phyloP scores from a whole-genome alignment of 2,888 invertebrate genomes.

The Phortica magna region DNA sequence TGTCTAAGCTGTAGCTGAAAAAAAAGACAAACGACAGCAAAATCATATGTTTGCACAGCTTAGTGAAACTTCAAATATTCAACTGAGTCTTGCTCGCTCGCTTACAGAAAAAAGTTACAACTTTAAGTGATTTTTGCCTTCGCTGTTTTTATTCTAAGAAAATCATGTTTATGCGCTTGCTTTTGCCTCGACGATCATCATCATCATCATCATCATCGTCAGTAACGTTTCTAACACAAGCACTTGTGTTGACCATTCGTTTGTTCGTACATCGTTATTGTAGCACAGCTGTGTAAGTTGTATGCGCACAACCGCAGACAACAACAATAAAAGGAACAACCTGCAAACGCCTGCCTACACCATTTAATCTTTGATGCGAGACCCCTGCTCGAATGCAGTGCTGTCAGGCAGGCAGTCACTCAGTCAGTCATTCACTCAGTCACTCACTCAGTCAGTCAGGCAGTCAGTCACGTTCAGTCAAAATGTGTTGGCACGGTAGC shows the following conservation, averaged over 20 bases:
- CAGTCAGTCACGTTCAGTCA: background rate
- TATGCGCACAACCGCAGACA: constrained; percentile 17
- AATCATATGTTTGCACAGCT: constrained; percentile 64
- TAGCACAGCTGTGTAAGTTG: background rate
- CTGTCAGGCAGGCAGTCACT: background rate
- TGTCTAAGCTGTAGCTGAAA: constrained; percentile 1
- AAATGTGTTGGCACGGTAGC: constrained; percentile 11
- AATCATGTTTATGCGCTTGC: constrained; percentile 22
- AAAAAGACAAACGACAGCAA: constrained; percentile 52
- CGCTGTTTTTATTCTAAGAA: constrained; percentile 52
- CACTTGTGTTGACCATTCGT: constrained; percentile 14
- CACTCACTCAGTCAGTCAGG: background rate
- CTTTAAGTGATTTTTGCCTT: constrained; percentile 64
- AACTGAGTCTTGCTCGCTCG: background rate
- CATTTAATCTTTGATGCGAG: constrained; percentile 5
- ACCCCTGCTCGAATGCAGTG: background rate
- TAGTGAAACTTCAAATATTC: constrained; percentile 9
- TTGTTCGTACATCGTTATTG: background rate
- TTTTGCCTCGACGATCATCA: constrained; percentile 21
- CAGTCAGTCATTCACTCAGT: background rate
- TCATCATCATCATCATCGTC: constrained; percentile 17
- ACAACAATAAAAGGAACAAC: constrained; percentile 60
- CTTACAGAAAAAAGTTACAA: constrained; percentile 39
- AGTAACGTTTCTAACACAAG: constrained; percentile 23
- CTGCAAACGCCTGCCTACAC: constrained; percentile 58